Evolutionary conservation across 2,888 invertebrate species (phyloP), one percentile per base, ranked within the genome.

Genomic region (Andricus curvator): DNA sequence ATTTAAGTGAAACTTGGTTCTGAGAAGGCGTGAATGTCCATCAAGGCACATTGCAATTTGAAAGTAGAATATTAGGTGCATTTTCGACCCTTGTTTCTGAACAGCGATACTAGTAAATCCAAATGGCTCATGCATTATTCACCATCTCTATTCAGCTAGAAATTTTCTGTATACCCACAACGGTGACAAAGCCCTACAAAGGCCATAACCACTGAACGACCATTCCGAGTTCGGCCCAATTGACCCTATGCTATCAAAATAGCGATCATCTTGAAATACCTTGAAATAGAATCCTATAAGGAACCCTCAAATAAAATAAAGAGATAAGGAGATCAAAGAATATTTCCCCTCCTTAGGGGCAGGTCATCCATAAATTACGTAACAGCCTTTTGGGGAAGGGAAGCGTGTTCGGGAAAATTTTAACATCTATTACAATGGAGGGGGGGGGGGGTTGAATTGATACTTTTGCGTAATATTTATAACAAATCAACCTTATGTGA

Each of bases 91-190:
- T 70, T 70, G 4, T 48, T 62, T 25, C 62, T 62, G 25, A 70
- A 51, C 4, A 22, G 22, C 4, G 67, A 67, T 67, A 41, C 41
- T 67, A 22, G 41, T 8, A 11, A 13, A 41, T 8, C 20, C 20
- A 8, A 22, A 41, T 70, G 29, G 70, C 6, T 70, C 70, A 70
- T 70, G 48, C 29, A 70, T 70, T 70, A 70, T 70, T 70, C 29
- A 70, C 29, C 70, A 70, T 48, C 11, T 70, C 70, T 11, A 70
- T 51, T 70, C 29, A 70, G 20, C 51, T 51, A 44, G 51, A 70
- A 51, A 70, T 51, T 25, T 48, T 70, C 29, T 51, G 20, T 70
- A 22, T 51, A 51, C 20, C 48, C 25, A 8, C 22, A 48, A 68
- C 25, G 44, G 22, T 15, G 48, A 68, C 44, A 48, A 25, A 48